phyloP scores from a whole-genome alignment of 2,797 vertebrate species.

The Morus bassanus region DNA sequence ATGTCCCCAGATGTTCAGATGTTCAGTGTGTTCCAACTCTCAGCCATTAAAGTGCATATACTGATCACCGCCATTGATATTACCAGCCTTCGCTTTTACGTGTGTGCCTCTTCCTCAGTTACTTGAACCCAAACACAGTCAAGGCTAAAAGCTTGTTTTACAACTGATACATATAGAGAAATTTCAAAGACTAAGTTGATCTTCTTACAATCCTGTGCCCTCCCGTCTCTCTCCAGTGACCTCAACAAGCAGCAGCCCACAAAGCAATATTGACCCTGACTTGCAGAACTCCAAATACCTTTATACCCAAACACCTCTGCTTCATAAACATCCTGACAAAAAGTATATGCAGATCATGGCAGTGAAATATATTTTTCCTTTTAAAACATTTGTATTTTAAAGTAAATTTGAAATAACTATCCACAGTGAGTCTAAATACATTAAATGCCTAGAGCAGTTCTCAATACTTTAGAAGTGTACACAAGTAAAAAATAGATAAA shows the following conservation, averaged over 20 bases:
- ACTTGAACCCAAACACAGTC: not conserved
- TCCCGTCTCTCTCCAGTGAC: not conserved
- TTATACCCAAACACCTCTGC: not conserved
- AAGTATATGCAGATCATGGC: not conserved
- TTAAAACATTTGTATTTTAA: not conserved
- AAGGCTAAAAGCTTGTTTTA: not conserved
- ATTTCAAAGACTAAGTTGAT: not conserved
- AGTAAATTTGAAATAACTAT: not conserved
- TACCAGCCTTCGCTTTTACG: not conserved
- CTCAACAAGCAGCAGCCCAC: not conserved
- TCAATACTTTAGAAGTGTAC: not conserved
- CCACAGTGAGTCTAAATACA: not conserved
- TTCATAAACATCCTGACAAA: not conserved
- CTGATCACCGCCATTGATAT: not conserved
- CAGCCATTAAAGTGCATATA: not conserved
- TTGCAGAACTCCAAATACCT: not conserved
- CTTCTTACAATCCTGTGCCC: not conserved
- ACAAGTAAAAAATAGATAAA: not conserved
- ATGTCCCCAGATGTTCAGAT: not conserved
- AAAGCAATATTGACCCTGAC: not conserved
- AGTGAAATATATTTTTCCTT: not conserved
- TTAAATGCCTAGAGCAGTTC: not conserved
- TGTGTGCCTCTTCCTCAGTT: not conserved
- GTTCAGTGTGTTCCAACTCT: not conserved
- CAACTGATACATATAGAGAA: not conserved